Conservation (phyloP, 1,140 invertebrate genomes). For the Neelides sp. region DNA sequence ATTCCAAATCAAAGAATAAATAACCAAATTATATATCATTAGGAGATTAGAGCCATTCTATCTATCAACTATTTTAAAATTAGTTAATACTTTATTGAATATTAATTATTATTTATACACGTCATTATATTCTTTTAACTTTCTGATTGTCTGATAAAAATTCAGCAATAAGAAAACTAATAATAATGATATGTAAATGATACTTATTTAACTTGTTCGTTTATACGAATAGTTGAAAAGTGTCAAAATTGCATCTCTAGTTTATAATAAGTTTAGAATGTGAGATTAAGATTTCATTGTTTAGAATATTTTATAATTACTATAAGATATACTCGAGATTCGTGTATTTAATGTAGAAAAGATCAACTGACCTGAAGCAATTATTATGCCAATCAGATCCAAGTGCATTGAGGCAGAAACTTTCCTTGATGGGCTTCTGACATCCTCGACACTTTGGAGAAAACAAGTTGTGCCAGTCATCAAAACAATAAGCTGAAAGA, state of each 20-base stretch:
- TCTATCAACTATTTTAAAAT: neutral
- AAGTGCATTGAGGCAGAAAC: conserved; percentile 48
- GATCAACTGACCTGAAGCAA: conserved; percentile 53
- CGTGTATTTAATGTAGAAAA: conserved; percentile 15
- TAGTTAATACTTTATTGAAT: neutral
- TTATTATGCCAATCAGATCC: conserved; percentile 53
- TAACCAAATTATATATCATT: neutral
- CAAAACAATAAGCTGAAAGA: conserved; percentile 41
- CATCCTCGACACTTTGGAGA: conserved; percentile 53
- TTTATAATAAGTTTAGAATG: neutral
- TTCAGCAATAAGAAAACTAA: no score
- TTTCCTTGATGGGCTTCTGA: conserved; percentile 42
- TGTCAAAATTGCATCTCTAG: neutral
- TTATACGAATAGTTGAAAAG: neutral
- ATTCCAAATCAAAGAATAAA: neutral
- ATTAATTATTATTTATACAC: neutral
- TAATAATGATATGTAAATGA: neutral
- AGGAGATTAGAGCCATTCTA: neutral
- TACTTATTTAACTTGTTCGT: neutral
- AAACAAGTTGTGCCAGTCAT: conserved; percentile 50
- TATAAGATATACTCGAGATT: no score
- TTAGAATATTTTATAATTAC: no score
- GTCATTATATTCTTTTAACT: neutral
- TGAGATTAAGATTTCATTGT: no score
- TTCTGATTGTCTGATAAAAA: no score